Conservation (phyloP, 2,797 vertebrate species). For the Aselliscus stoliczkanus region DNA sequence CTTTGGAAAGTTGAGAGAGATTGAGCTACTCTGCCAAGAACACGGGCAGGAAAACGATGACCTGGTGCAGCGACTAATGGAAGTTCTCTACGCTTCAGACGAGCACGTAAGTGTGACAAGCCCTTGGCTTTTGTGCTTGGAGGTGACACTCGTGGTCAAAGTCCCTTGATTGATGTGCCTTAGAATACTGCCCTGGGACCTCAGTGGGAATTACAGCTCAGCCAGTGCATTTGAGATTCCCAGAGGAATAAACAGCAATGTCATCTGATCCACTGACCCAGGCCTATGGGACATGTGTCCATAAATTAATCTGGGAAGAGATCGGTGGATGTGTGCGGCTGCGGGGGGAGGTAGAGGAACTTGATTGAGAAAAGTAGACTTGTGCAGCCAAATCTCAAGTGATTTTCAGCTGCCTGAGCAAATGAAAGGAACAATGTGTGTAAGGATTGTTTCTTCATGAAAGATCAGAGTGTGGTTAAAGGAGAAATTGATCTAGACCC, state of each 20-base stretch:
- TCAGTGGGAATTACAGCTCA: not conserved
- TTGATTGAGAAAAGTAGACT: not conserved
- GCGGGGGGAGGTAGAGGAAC: no score
- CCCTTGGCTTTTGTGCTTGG: not conserved
- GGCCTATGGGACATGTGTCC: not conserved
- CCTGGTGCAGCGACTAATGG: slow-evolving; percentile 95
- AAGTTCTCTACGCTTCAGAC: slow-evolving; percentile 95
- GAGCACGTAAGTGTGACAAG: slow-evolving; percentile 88
- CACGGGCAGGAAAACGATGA: slow-evolving; percentile 92
- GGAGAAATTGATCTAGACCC: not conserved
- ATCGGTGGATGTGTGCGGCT: no score
- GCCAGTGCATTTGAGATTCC: not conserved
- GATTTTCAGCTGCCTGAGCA: not conserved
- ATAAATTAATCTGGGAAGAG: not conserved
- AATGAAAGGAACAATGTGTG: not conserved
- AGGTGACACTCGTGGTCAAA: not conserved
- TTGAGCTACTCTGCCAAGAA: slow-evolving; percentile 97
- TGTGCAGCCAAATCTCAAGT: not conserved
- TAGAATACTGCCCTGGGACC: not conserved
- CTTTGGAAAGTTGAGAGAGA: slow-evolving; percentile 98
- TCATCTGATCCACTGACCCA: not conserved
- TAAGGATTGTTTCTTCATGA: not conserved
- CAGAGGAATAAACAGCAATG: no score
- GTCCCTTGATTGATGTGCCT: rapidly evolving
- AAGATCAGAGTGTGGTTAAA: not conserved